phyloP scores from a whole-genome alignment of 2,113 vertebrate species.

The Manacus vitellinus region DNA sequence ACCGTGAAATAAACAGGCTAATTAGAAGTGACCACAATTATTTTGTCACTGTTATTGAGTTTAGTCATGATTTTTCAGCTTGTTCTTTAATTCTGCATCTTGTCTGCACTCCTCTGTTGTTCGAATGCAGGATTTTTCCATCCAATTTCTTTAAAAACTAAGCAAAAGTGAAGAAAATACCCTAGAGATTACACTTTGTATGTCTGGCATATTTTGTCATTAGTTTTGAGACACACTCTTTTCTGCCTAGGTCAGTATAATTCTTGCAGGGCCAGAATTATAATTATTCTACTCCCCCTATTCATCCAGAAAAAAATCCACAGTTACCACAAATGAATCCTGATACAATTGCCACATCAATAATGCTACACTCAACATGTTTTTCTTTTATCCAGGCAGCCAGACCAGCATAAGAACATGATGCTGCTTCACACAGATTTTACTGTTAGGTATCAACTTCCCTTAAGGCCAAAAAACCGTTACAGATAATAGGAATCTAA shows the following conservation, averaged over 20 bases:
- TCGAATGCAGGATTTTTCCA: neutral
- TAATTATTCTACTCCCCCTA: neutral
- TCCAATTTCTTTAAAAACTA: neutral
- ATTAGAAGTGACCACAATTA: constrained; percentile 50
- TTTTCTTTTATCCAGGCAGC: neutral
- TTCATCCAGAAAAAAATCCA: neutral
- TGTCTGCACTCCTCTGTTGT: neutral
- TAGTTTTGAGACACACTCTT: neutral
- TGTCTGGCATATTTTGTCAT: neutral
- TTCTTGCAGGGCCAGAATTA: neutral
- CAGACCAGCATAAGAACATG: neutral
- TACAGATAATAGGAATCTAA: constrained; percentile 48
- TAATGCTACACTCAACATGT: neutral
- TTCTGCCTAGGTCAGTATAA: neutral
- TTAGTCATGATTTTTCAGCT: constrained; percentile 15
- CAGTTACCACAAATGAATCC: neutral
- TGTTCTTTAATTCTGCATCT: constrained; percentile 3
- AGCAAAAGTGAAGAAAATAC: neutral
- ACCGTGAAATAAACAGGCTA: constrained; percentile 21
- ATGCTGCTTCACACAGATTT: constrained; percentile 2
- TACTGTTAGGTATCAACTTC: constrained; percentile 17
- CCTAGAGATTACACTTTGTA: neutral
- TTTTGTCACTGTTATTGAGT: neutral
- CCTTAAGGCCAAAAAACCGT: constrained; percentile 33
- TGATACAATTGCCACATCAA: neutral